Base-by-base conservation (phyloP, 2,888 invertebrate species). In the Odontomyia ornata region DNA sequence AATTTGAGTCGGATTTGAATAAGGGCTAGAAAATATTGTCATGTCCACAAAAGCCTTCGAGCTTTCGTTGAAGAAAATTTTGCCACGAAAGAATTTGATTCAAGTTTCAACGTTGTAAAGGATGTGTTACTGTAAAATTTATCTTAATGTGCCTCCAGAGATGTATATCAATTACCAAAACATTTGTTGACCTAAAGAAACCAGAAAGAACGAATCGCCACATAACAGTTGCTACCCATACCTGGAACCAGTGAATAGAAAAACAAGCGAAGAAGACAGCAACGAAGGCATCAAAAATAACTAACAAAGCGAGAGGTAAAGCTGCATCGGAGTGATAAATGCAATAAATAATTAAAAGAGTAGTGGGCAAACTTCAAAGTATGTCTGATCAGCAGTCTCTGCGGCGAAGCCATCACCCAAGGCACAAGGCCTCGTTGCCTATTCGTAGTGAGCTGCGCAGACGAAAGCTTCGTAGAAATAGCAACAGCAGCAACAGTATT, bases 1-100 rank as follows among this genome's bases (percentile, higher is more conserved):
- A 71, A 47, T 71, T 71, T 27, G 27, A 47, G 47, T 52, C 25
- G 71, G 52, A 71, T 71, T 71, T 1, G 13, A 71, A 71, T n/a
- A 23, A 71, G 15, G 3, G 27, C 27, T 11, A 71, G 9, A 71
- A 47, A 47, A 46, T 71, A 25, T 71, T 25, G 71, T 47, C 47
- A 71, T 71, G 52, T 71, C 47, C 47, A 5, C 52, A 47, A 47
- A 71, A 71, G n/a, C 27, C 1, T 47, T 25, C 47, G 27, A 47
- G 27, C 23, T 1, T 27, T 23, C n/a, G 11, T 27, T 71, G 2
- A 47, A 25, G 25, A 47, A 43, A 11, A n/a, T 71, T 23, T 71
- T 25, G 25, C 15, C 52, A 21, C 30, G 1, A 15, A 30, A 30
- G 64, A 28, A 25, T 71, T 71, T 18, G 46, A 47, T n/a, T 71